A percentile compares a stretch with the other conserved stretches of the same genome.
These are phyloP conservation scores for Bombylius major DNA, from an alignment of 2,888 invertebrate species.

Conservation along the genomic window DNA sequence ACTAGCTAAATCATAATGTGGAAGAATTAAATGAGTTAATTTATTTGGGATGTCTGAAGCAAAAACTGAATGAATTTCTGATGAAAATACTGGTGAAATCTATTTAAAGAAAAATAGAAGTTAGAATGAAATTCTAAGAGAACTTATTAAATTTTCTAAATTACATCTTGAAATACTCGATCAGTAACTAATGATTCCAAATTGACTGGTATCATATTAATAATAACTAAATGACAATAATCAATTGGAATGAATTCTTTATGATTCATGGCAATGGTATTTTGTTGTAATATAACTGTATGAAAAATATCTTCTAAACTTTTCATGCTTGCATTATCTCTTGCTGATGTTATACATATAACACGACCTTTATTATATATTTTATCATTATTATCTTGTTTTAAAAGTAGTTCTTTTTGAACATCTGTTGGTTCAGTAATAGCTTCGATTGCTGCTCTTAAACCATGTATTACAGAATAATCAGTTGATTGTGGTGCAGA, in stretches of 20 bases:
- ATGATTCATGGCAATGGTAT: constrained; percentile 50
- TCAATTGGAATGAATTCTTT: constrained; percentile 61
- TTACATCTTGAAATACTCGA: constrained; percentile 55
- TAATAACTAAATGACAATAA: constrained; percentile 79
- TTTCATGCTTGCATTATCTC: constrained; percentile 76
- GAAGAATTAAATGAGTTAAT: constrained; percentile 60
- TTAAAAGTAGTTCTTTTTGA: constrained; percentile 43
- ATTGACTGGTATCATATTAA: constrained; percentile 77
- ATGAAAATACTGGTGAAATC: constrained; percentile 58
- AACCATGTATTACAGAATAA: constrained; percentile 65
- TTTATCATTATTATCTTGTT: constrained; percentile 29
- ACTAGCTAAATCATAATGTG: constrained; percentile 83
- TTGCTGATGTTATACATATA: constrained; percentile 79
- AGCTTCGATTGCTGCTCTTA: constrained; percentile 75
- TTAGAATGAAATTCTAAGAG: background rate
- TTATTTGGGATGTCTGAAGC: constrained; percentile 63
- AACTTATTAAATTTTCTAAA: constrained; percentile 6
- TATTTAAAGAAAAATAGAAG: constrained; percentile 21
- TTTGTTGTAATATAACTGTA: constrained; percentile 69
- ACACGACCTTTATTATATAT: constrained; percentile 52
- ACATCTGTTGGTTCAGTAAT: constrained; percentile 68
- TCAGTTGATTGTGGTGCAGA: constrained; percentile 42
- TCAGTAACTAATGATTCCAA: constrained; percentile 64
- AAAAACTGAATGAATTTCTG: constrained; percentile 69
- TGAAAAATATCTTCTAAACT: constrained; percentile 78